A percentile compares a stretch with the other conserved stretches of the same genome.
These are phyloP conservation scores for Burhinus oedicnemus DNA, from an alignment of 2,113 vertebrate species.

Conservation along the genomic window DNA sequence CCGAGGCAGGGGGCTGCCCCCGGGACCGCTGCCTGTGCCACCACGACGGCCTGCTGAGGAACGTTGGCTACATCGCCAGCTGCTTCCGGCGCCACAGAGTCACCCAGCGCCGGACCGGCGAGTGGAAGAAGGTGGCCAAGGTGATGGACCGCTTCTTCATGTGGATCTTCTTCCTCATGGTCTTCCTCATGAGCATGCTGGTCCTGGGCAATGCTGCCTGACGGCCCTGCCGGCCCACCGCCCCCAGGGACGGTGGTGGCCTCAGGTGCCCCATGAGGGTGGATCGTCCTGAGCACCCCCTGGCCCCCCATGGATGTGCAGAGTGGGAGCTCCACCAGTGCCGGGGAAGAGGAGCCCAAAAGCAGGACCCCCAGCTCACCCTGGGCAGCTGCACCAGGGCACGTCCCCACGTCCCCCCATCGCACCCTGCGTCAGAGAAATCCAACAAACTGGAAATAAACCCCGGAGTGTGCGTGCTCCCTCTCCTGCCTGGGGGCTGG, in stretches of 20 bases:
- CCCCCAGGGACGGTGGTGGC: rapidly evolving
- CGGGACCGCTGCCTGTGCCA: conserved; percentile 70
- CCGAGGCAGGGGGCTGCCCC: not conserved
- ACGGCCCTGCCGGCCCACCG: not conserved
- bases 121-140: conserved; percentile 90
- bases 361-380: rapidly evolving
- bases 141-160: conserved; percentile 92
- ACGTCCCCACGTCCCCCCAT: too few species aligned
- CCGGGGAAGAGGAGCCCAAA: rapidly evolving
- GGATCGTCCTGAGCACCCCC: rapidly evolving
- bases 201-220: conserved; percentile 84
- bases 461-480: too few species aligned
- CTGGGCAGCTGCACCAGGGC: too few species aligned
- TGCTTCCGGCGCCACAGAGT: conserved; percentile 84
- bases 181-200: conserved; percentile 88
- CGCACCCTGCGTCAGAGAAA: too few species aligned
- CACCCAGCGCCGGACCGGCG: conserved; percentile 77
- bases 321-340: not conserved
- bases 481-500: too few species aligned
- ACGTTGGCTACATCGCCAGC: conserved; percentile 82
- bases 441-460: too few species aligned
- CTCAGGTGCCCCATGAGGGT: rapidly evolving
- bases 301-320: rapidly evolving
- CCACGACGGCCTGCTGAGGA: conserved; percentile 75
- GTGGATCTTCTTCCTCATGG: conserved; percentile 91